Percentiles rank a stretch among this genome's conserved stretches.
Evolutionary conservation across 2,113 vertebrate genomes (phyloP).

Genomic region (Equus przewalskii): DNA sequence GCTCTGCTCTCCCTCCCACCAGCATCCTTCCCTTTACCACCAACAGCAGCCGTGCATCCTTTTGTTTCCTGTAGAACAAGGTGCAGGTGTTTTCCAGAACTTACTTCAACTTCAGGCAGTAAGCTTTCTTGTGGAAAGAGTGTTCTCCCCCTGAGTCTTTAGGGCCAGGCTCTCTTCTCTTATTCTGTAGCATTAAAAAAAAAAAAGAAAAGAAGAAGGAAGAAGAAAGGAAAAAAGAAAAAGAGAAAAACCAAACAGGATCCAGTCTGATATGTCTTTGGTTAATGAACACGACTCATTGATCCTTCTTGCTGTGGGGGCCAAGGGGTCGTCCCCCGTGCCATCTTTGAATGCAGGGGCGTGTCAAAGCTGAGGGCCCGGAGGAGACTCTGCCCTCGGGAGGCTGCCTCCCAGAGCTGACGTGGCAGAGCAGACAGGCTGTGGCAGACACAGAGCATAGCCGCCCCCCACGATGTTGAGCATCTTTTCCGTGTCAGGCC

Average conservation of each 20-base stretch:
- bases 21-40: not conserved
- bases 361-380: not conserved
- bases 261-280: not conserved
- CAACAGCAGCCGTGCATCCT: conserved; percentile 48
- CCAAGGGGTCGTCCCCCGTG: too few species aligned
- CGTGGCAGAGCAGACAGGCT: not conserved
- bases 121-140: conserved; percentile 48
- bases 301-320: not conserved
- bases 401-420: not conserved
- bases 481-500: not conserved
- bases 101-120: conserved; percentile 72
- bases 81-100: conserved; percentile 72
- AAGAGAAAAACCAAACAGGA: not conserved
- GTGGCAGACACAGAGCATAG: not conserved
- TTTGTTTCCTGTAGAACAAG: conserved; percentile 78
- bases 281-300: not conserved
- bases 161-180: conserved; percentile 17
- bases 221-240: not conserved
- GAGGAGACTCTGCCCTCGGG: not conserved
- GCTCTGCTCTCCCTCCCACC: not conserved
- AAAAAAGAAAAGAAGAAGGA: not conserved
- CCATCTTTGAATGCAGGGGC: not conserved
- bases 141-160: not conserved
- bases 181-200: not conserved
- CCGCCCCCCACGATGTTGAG: not conserved